Conservation (phyloP, 35 echinoderm and acorn worm species). For the Ophiothrix spiculata region DNA sequence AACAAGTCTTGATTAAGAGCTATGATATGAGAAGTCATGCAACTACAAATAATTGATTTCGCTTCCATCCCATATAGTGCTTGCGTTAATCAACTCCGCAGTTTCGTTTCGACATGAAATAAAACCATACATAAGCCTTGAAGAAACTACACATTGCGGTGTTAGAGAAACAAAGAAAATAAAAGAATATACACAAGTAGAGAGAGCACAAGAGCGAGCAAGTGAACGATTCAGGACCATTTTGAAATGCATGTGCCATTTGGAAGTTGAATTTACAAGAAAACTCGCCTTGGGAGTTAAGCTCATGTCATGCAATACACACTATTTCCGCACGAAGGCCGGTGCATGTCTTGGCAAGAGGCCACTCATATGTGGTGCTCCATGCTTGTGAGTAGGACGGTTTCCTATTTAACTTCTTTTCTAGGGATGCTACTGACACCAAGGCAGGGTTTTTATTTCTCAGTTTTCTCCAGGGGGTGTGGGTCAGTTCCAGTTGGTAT, state of each 20-base stretch:
- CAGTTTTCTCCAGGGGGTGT: too few species aligned
- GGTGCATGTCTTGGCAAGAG: slow-evolving; percentile 1
- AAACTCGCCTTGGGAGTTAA: neutral
- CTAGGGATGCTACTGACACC: neutral
- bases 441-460: neutral
- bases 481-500: too few species aligned
- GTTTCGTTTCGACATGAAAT: too few species aligned
- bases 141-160: too few species aligned
- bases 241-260: neutral
- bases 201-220: neutral
- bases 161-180: neutral
- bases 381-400: neutral
- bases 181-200: neutral
- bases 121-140: too few species aligned
- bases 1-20: too few species aligned
- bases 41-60: too few species aligned
- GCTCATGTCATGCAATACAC: neutral
- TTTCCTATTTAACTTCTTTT: neutral
- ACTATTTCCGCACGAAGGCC: slow-evolving; percentile 2
- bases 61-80: too few species aligned
- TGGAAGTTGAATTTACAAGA: neutral
- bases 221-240: neutral
- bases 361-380: neutral
- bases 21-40: too few species aligned
- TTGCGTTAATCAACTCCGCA: too few species aligned